phyloP scores from a whole-genome alignment of 2,797 vertebrate species.

The Falco peregrinus region DNA sequence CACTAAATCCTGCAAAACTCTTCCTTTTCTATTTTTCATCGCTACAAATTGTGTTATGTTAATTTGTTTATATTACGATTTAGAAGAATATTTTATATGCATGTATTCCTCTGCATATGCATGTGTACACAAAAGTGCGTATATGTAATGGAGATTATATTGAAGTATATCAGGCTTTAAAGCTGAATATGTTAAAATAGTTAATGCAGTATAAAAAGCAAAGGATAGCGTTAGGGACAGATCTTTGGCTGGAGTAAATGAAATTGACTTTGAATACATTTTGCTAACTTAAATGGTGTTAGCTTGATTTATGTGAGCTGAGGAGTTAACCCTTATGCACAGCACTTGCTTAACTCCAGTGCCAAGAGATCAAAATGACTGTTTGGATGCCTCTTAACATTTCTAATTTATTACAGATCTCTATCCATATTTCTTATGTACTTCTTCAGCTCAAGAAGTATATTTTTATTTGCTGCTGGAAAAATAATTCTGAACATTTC shows the following conservation, averaged over 20 bases:
- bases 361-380: constrained; percentile 59
- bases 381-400: constrained; percentile 61
- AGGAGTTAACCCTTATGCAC: constrained; percentile 55
- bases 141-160: constrained; percentile 16
- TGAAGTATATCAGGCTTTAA: constrained; percentile 54
- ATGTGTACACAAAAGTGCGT: constrained; percentile 14
- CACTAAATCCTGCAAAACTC: constrained; percentile 55
- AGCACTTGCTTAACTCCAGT: constrained; percentile 29
- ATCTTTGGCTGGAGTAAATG: constrained; percentile 67
- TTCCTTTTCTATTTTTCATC: constrained; percentile 36
- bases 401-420: constrained; percentile 36
- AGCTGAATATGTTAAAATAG: constrained; percentile 54
- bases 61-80: constrained; percentile 53
- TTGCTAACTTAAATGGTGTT: constrained; percentile 64
- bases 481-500: not conserved
- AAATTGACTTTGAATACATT: constrained; percentile 67
- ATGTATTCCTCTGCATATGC: constrained; percentile 51
- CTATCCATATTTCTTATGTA: not conserved
- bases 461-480: not conserved
- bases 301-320: constrained; percentile 61
- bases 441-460: not conserved
- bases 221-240: constrained; percentile 60
- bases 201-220: constrained; percentile 56
- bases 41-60: constrained; percentile 10
- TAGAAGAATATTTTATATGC: constrained; percentile 26